Evolutionary conservation across 1,140 invertebrate species (phyloP).

Genomic region (Musca vetustissima): DNA sequence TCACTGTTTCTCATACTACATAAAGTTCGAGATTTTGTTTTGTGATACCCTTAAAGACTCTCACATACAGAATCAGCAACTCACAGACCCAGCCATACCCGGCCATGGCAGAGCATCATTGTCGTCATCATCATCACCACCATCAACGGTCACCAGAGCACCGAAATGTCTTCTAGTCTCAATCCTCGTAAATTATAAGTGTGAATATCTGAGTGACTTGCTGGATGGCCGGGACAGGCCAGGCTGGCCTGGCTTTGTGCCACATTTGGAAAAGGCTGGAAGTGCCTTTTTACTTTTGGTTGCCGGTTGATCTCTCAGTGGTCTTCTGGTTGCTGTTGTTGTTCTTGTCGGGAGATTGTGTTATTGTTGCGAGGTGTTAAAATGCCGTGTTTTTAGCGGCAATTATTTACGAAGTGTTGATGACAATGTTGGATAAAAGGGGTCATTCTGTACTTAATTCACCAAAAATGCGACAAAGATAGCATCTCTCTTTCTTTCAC

Average conservation of each 20-base stretch:
- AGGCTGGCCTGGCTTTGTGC: neutral
- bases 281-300: too few relatives aligned
- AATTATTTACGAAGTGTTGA: slow-evolving; percentile 24
- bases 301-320: too few relatives aligned
- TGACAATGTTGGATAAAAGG: slow-evolving; percentile 24
- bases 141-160: too few relatives aligned
- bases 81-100: neutral
- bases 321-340: too few relatives aligned
- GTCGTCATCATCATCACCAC: too few relatives aligned
- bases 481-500: neutral
- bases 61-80: neutral
- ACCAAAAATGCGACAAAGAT: slow-evolving; percentile 24
- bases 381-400: slow-evolving; percentile 21
- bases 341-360: too few relatives aligned
- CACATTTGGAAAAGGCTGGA: too few relatives aligned
- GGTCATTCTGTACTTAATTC: slow-evolving; percentile 23
- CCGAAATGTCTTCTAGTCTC: neutral
- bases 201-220: neutral
- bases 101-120: too few relatives aligned
- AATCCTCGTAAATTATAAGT: slow-evolving; percentile 20
- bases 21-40: slow-evolving; percentile 13
- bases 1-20: slow-evolving; percentile 14
- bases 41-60: slow-evolving; percentile 18
- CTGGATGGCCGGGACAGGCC: neutral
- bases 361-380: slow-evolving; percentile 15